Evolutionary conservation across 2,113 vertebrate genomes (phyloP).

Genomic region (Rousettus leschenaultii): DNA sequence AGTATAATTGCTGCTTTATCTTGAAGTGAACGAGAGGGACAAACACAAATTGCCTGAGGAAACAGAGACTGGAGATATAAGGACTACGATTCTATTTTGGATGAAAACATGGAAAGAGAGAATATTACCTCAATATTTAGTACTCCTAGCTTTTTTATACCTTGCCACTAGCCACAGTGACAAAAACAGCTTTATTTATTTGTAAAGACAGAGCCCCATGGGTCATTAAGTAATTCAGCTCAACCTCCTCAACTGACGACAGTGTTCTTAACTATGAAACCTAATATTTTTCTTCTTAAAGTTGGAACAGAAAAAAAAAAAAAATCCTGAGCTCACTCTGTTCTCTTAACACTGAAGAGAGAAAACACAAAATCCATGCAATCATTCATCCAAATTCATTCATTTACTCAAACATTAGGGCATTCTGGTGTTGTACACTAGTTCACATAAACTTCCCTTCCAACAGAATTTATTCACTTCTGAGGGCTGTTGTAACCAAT

Average conservation of each 20-base stretch:
- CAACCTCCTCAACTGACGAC: neutral
- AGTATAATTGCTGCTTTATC: neutral
- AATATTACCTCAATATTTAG: neutral
- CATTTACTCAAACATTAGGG: neutral
- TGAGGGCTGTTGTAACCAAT: neutral
- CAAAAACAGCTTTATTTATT: slow-evolving; percentile 45
- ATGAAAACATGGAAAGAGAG: neutral
- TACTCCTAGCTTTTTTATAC: neutral
- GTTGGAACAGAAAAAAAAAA: neutral
- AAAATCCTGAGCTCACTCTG: neutral
- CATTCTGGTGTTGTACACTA: neutral
- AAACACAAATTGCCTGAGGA: neutral
- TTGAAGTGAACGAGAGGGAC: neutral
- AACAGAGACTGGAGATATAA: fast-evolving
- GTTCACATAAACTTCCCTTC: neutral
- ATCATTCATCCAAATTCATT: neutral
- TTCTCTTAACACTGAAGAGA: neutral
- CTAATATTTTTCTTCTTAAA: neutral
- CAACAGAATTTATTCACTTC: neutral
- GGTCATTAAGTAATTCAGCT: neutral
- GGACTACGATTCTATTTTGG: neutral
- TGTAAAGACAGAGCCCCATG: neutral
- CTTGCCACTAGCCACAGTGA: neutral
- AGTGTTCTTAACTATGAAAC: neutral
- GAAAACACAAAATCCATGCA: neutral